Evolutionary conservation across 2,113 vertebrate genomes (phyloP), one percentile per base, ranked within the genome.

Genomic region (Ellobius talpinus): DNA sequence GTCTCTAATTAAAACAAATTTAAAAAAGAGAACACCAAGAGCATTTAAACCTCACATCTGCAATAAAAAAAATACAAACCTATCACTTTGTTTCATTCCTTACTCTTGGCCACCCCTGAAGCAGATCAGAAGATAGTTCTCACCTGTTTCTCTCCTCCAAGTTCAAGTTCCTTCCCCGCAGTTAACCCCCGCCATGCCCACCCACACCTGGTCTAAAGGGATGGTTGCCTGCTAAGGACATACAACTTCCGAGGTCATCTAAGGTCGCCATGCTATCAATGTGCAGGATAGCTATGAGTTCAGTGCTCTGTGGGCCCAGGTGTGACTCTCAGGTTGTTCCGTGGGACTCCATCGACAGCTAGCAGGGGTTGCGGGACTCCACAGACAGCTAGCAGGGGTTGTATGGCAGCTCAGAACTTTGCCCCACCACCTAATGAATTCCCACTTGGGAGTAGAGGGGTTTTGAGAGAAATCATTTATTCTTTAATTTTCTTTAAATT

Each of bases 181-280:
- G 23, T 23, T 61, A 50, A 82, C 23, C 31, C 84, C 58, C 29
- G n/a, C 36, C 5, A 45, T 2, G 19, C 12, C 17, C 12, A 0
- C 17, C 1, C 0, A 6, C 50, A 21, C 17, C 26, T 39, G 33
- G n/a, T 68, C 39, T 26, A 42, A 31, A 78, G 77, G 68, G 55
- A 58, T 58, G 19, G 55, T 58, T 58, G 72, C 72, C 90, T 76
- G 55, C 81, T 87, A 81, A 81, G n/a, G 55, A 90, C 58, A 33
- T 39, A 42, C 3, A 4, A 31, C 82, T 61, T 7, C 29, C 45
- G n/a, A 19, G 87, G 21, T 68, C 42, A 72, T 45, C 78, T 10
- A 52, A 55, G 13, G 5, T 21, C 23, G 55, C 68, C 76, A 36
- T 84, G 21, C 79, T 55, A 78, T 33, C 10, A 42, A 58, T 24